Evolutionary conservation across 2,797 vertebrate species (phyloP), one percentile per base, ranked within the genome.

Genomic region (Sebastes cheni): DNA sequence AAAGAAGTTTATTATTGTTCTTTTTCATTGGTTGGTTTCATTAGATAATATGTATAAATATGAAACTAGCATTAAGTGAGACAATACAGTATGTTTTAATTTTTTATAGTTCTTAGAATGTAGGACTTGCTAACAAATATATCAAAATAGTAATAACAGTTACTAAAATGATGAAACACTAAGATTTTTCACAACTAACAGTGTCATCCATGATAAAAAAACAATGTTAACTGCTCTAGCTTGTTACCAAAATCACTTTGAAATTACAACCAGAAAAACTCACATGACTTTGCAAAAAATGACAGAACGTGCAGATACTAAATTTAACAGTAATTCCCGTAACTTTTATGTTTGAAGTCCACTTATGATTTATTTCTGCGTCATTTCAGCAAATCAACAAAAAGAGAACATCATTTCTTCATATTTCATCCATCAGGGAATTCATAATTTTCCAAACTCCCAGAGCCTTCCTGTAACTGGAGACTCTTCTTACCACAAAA

Each of bases 401-500:
- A 18, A 36, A 4, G 46, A 8, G 22, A 52, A 70, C 4, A 54
- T 12, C 27, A 64, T 67, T 39, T 85, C 29, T 16, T 72, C n/a
- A 52, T 27, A 66, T 69, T 65, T 72, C 7, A 73, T 62, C 56
- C 68, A n/a, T 77, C 60, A 25, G 32, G 76, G 75, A 73, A 81
- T 32, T 74, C 8, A 16, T 72, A 10, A 42, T 72, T 75, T 80
- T 55, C 46, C 67, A 61, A 58, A 67, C 42, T 72, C 77, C 59
- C 70, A 58, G 25, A 52, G 29, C 65, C 18, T 71, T 66, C 50
- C 46, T 42, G 68, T 75, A 77, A 74, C 42, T n/a, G 39, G 22
- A 72, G 61, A 20, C 16, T 3, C 25, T 52, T 69, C 23, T 39
- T 6, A 69, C 73, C 22, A 64, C 65, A 68, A 62, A 73, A 12